Conservation (phyloP, 2,888 invertebrate species). For the Heliconius charithonia region DNA sequence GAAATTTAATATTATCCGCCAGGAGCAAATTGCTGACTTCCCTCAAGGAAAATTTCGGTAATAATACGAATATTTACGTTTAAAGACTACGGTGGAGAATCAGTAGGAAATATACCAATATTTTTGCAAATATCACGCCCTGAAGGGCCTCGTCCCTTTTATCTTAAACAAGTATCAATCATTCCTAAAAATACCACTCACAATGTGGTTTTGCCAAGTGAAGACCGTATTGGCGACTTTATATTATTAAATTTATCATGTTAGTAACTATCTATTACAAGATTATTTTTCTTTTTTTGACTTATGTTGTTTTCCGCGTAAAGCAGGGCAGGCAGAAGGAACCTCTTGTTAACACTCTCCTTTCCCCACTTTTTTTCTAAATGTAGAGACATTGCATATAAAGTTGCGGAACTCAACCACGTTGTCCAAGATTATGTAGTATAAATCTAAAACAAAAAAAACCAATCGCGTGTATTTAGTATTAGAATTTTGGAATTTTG, state of each 20-base stretch:
- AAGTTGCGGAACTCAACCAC: too few relatives aligned
- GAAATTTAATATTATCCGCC: slow-evolving; percentile 15
- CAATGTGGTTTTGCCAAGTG: neutral
- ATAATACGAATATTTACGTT: slow-evolving; percentile 17
- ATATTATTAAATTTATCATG: neutral
- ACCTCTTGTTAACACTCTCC: too few relatives aligned
- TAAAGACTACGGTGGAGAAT: neutral
- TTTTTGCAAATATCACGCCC: neutral
- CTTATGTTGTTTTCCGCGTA: too few relatives aligned
- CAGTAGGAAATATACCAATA: slow-evolving; percentile 9
- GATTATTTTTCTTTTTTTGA: too few relatives aligned
- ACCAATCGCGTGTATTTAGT: too few relatives aligned
- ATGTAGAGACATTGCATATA: too few relatives aligned
- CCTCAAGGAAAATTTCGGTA: slow-evolving; percentile 10
- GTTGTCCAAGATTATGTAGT: too few relatives aligned
- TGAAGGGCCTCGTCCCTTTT: neutral
- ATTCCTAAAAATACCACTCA: neutral
- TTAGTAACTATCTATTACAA: neutral
- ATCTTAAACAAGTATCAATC: slow-evolving; percentile 15
- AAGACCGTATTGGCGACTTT: neutral
- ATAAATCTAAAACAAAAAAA: too few relatives aligned
- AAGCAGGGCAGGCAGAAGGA: too few relatives aligned
- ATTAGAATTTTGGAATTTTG: too few relatives aligned
- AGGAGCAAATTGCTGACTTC: slow-evolving; percentile 6
- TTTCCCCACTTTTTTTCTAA: too few relatives aligned